Conservation (phyloP, 2,888 invertebrate genomes). For the Pterostichus niger region DNA sequence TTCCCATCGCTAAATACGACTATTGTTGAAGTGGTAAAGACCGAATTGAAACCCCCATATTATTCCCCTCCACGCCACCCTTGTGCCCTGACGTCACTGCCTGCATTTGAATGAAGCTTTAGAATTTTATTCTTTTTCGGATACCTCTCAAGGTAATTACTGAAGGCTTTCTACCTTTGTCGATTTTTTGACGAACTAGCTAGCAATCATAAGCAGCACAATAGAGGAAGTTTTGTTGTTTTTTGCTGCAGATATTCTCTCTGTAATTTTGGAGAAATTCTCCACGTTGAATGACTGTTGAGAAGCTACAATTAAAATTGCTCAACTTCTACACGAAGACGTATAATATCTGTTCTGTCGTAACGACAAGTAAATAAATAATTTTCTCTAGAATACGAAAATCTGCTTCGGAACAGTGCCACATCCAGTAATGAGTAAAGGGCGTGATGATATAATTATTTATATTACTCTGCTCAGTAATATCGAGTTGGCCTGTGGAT, state of each 20-base stretch:
- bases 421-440: too few relatives aligned
- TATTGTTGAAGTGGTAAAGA: neutral
- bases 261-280: slow-evolving; percentile 41
- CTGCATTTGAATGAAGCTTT: slow-evolving; percentile 47
- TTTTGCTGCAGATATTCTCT: slow-evolving; percentile 9
- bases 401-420: too few relatives aligned
- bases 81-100: slow-evolving; percentile 4
- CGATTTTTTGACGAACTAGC: slow-evolving; percentile 44
- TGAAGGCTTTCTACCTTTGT: slow-evolving; percentile 17
- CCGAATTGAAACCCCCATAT: neutral
- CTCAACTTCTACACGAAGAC: neutral
- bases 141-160: slow-evolving; percentile 56
- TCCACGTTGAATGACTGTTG: neutral
- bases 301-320: slow-evolving; percentile 11
- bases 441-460: too few relatives aligned
- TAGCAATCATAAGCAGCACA: slow-evolving; percentile 45
- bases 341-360: neutral
- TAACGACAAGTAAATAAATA: neutral
- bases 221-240: slow-evolving; percentile 17
- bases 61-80: neutral
- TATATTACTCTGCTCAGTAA: too few relatives aligned
- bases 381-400: slow-evolving; percentile 6
- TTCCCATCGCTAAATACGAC: too few relatives aligned
- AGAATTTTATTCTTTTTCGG: slow-evolving; percentile 50
- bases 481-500: too few relatives aligned